Percentiles rank a stretch among this genome's conserved stretches.
Evolutionary conservation across 2,888 invertebrate genomes (phyloP).

Genomic region (Coelinius sp.): DNA sequence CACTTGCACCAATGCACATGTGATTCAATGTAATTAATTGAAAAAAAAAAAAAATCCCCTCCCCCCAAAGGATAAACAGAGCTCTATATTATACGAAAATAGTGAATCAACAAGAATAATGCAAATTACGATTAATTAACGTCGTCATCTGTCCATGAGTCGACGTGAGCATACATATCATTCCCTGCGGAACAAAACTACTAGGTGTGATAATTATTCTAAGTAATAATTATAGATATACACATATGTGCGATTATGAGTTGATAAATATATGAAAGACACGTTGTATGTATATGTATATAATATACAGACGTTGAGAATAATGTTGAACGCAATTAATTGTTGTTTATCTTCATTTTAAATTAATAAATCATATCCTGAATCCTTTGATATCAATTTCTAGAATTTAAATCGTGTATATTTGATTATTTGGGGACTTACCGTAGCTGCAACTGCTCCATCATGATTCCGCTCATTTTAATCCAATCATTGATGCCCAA

Average conservation of each 20-base stretch:
- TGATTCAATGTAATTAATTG: slow-evolving; percentile 30
- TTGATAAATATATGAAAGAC: slow-evolving; percentile 42
- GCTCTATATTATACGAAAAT: slow-evolving; percentile 11
- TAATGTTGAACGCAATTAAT: slow-evolving; percentile 1
- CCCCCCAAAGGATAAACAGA: not conserved
- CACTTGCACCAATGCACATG: slow-evolving; percentile 47
- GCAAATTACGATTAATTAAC: slow-evolving; percentile 36
- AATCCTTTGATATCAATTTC: no score
- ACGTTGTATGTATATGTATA: slow-evolving; percentile 47
- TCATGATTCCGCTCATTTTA: no score
- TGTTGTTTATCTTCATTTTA: not conserved
- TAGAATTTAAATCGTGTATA: no score
- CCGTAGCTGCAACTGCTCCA: no score
- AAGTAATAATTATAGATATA: slow-evolving; percentile 38
- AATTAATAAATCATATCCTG: not conserved
- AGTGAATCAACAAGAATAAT: not conserved
- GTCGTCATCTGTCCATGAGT: slow-evolving; percentile 26
- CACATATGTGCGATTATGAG: slow-evolving; percentile 35
- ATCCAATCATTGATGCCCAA: no score
- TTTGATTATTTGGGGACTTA: no score
- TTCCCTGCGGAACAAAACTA: slow-evolving; percentile 65
- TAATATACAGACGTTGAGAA: slow-evolving; percentile 34
- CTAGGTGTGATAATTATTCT: slow-evolving; percentile 61
- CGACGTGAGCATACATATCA: slow-evolving; percentile 68
- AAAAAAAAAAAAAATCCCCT: slow-evolving; percentile 17